Conservation (phyloP, 1,140 invertebrate species). For the Schmidtea mediterranea region DNA sequence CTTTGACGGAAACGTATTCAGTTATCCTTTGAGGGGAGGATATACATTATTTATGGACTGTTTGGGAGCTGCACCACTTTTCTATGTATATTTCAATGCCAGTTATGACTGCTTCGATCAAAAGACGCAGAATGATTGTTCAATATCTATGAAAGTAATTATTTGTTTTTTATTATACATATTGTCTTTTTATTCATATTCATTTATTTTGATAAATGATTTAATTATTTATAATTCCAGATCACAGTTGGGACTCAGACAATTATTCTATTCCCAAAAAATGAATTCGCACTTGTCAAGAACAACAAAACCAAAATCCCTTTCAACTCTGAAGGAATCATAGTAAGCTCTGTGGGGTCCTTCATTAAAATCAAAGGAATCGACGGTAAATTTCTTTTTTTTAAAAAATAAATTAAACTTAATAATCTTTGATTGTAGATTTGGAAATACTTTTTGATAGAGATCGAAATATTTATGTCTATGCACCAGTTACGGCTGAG, state of each 20-base stretch:
- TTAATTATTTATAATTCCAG: no score
- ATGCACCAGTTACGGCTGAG: background rate
- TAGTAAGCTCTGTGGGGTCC: background rate
- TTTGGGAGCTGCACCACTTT: background rate
- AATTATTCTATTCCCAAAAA: background rate
- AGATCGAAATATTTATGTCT: background rate
- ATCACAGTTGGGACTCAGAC: background rate
- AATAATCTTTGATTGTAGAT: background rate
- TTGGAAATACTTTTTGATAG: background rate
- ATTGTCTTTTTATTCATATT: no score
- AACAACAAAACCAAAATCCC: background rate
- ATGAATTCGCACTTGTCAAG: background rate
- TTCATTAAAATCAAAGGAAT: background rate
- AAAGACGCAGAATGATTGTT: background rate
- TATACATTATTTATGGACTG: background rate
- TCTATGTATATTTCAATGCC: background rate
- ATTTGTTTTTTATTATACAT: no score
- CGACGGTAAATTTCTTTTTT: background rate
- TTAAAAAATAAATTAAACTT: background rate
- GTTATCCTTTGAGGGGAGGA: background rate
- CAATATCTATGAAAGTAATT: background rate
- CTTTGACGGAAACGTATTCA: constrained; percentile 8
- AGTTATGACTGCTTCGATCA: background rate
- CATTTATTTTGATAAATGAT: no score
- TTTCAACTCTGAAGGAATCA: background rate